These are phyloP conservation scores for Meiosimyza decipiens DNA, from an alignment of 2,888 invertebrate genomes.

Conservation along the genomic window DNA sequence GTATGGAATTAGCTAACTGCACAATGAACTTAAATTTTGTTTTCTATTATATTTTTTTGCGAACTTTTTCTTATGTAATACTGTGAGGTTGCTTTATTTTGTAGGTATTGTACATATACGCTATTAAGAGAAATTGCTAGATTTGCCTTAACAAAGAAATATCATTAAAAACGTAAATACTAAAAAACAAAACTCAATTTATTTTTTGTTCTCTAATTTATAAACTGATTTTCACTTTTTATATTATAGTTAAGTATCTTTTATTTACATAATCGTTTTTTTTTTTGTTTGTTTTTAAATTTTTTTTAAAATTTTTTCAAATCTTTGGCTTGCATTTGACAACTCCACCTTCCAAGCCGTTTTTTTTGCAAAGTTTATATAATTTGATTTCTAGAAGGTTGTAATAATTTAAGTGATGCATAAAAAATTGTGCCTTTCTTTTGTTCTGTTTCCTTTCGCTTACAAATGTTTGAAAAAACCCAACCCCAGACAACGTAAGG, in stretches of 20 bases:
- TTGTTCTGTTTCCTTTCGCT: neutral
- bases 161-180: too few relatives aligned
- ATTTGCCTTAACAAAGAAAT: too few relatives aligned
- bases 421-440: neutral
- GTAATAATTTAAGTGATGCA: neutral
- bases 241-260: neutral
- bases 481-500: neutral
- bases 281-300: neutral
- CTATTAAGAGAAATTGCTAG: too few relatives aligned
- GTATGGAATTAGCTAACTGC: too few relatives aligned
- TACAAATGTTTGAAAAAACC: neutral
- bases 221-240: neutral
- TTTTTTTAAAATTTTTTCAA: neutral
- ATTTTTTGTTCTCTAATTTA: neutral
- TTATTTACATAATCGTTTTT: slow-evolving; percentile 3
- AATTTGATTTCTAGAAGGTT: neutral
- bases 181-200: neutral
- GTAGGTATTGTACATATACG: too few relatives aligned
- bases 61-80: too few relatives aligned
- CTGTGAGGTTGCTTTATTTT: too few relatives aligned
- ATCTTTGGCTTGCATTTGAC: neutral
- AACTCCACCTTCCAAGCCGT: neutral
- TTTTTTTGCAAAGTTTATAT: neutral
- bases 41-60: too few relatives aligned
- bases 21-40: too few relatives aligned